Evolutionary conservation across 2,888 invertebrate species (phyloP).

Genomic region (Drosophila austrosaltans): DNA sequence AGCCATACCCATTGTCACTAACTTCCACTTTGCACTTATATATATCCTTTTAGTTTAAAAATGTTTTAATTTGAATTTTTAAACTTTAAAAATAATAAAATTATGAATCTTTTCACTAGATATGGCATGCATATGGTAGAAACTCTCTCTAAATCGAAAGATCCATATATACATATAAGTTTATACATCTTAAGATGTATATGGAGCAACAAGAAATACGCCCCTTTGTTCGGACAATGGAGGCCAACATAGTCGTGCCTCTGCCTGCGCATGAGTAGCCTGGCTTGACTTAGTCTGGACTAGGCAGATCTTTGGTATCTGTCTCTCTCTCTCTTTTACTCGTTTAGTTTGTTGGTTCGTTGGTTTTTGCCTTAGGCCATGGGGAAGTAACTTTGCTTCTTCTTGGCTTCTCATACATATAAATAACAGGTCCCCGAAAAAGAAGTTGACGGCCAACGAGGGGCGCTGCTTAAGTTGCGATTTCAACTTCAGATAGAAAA

Average conservation of each 20-base stretch:
- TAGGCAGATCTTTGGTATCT: slow-evolving; percentile 2
- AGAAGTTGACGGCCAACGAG: background rate
- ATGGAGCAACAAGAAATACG: background rate
- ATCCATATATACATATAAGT: too few species aligned
- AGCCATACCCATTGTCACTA: too few species aligned
- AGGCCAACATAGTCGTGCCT: background rate
- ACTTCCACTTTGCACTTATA: too few species aligned
- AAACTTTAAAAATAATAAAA: too few species aligned
- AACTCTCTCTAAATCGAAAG: too few species aligned
- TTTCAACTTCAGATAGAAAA: background rate
- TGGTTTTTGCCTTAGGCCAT: background rate
- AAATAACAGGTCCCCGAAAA: slow-evolving; percentile 5
- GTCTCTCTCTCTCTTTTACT: background rate
- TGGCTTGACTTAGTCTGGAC: background rate
- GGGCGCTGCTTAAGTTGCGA: background rate
- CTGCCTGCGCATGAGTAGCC: background rate
- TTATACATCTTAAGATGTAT: too few species aligned
- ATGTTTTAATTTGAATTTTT: too few species aligned
- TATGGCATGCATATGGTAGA: too few species aligned
- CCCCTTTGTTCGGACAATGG: background rate
- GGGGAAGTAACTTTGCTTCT: background rate
- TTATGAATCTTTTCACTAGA: too few species aligned
- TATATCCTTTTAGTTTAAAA: too few species aligned
- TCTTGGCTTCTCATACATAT: background rate
- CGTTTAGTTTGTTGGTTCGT: background rate